A percentile compares a stretch with the other conserved stretches of the same genome.
These are phyloP conservation scores for Synanthedon myopaeformis DNA, from an alignment of 2,888 invertebrate species.

Conservation along the genomic window DNA sequence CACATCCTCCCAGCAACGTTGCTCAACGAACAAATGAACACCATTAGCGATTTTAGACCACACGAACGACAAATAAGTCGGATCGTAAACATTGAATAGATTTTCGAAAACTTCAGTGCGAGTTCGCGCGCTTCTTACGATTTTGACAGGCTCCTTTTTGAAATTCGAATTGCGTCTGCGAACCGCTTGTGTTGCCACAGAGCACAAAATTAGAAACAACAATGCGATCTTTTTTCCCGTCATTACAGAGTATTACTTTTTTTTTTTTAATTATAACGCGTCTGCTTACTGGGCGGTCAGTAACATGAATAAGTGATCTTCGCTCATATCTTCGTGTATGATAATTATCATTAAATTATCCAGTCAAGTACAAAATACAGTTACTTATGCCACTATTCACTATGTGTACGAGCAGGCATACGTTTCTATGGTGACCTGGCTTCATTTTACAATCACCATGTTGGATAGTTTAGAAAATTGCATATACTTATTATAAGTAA, in stretches of 20 bases:
- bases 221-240: neutral
- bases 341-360: neutral
- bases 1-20: constrained; percentile 53
- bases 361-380: neutral
- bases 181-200: neutral
- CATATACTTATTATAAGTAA: too few relatives aligned
- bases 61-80: constrained; percentile 48
- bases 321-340: neutral
- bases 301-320: neutral
- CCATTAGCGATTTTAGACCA: constrained; percentile 57
- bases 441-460: neutral
- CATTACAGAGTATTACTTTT: neutral
- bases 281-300: neutral
- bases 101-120: constrained; percentile 45
- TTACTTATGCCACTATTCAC: neutral
- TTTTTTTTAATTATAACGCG: neutral
- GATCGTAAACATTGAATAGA: constrained; percentile 53
- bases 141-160: neutral
- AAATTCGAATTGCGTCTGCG: neutral
- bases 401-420: neutral
- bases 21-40: constrained; percentile 45
- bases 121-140: constrained; percentile 10
- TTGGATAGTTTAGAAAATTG: too few relatives aligned
- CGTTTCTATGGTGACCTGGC: neutral
- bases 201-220: neutral